Percentiles rank a stretch among this genome's conserved stretches.
These are phyloP conservation scores for Lithophane socia DNA, from an alignment of 2,888 invertebrate species.

Conservation along the genomic window DNA sequence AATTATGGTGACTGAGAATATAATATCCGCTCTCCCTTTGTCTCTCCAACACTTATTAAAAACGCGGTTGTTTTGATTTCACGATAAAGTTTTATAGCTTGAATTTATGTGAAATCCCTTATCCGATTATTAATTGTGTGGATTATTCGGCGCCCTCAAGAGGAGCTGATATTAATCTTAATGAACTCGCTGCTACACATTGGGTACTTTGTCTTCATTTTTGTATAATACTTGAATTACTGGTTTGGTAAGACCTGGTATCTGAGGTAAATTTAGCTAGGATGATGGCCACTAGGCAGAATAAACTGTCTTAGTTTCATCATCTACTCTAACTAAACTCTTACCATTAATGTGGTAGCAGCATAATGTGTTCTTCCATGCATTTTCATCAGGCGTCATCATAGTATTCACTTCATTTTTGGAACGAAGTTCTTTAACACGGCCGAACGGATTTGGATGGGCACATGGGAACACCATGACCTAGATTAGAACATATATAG, in stretches of 20 bases:
- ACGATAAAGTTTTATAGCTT: constrained; percentile 53
- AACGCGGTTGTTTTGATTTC: constrained; percentile 45
- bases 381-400: background rate
- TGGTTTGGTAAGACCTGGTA: background rate
- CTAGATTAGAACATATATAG: no score
- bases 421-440: background rate
- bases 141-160: constrained; percentile 64
- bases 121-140: constrained; percentile 63
- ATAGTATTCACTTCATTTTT: no score
- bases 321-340: background rate
- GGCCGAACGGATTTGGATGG: no score
- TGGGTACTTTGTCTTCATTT: constrained; percentile 56
- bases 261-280: background rate
- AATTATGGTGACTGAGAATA: background rate
- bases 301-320: background rate
- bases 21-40: constrained; percentile 22
- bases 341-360: background rate
- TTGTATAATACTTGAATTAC: constrained; percentile 36
- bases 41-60: constrained; percentile 39
- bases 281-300: background rate
- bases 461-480: no score
- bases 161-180: constrained; percentile 66
- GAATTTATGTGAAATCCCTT: constrained; percentile 58
- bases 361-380: background rate
- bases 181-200: constrained; percentile 61